Base-by-base conservation (phyloP, 2,888 invertebrate species). In the Chloroclysta siterata region DNA sequence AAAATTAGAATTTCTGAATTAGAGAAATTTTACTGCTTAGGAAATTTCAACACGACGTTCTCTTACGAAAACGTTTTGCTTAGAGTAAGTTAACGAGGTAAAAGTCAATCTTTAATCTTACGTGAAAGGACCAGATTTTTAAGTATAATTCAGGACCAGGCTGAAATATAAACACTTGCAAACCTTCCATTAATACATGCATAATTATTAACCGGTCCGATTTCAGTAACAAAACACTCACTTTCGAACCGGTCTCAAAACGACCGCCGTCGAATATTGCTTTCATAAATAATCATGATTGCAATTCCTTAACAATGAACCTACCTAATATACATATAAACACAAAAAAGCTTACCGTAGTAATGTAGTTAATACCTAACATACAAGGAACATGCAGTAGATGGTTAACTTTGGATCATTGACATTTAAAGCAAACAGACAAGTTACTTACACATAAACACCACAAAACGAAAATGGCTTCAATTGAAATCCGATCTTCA, bases 171-270 rank as follows among this genome's bases (percentile, higher is more conserved):
- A 60, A 46, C 36, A 61, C 53, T 58, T 57, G 53, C 17, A 56
- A 60, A 63, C 42, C 55, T 56, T 57, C 15, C 63, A 22, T 22
- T 22, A 57, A 47, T 59, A 56, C 60, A 60, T 53, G 50, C 42
- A 69, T 74, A 76, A 84, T 83, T 81, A 83, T 83, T 82, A 77
- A 76, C 73, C 72, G 80, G 82, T 85, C 86, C 84, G 87, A 87
- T 88, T 87, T 80, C 80, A 77, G 80, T 75, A 83, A 84, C 84
- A 85, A 87, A 85, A 83, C 84, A 78, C 81, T 83, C 80, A 85
- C 89, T 89, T 90, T 89, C 89, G 74, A 89, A 89, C 89, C 88
- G 87, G 88, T 90, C 84, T 76, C 63, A 72, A 75, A 79, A 76
- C 77, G 66, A 74, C 73, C 71, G 74, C 72, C 72, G 75, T 73